These are phyloP conservation scores for Hylaeus volcanicus DNA, from an alignment of 1,140 invertebrate species.

Conservation along the genomic window DNA sequence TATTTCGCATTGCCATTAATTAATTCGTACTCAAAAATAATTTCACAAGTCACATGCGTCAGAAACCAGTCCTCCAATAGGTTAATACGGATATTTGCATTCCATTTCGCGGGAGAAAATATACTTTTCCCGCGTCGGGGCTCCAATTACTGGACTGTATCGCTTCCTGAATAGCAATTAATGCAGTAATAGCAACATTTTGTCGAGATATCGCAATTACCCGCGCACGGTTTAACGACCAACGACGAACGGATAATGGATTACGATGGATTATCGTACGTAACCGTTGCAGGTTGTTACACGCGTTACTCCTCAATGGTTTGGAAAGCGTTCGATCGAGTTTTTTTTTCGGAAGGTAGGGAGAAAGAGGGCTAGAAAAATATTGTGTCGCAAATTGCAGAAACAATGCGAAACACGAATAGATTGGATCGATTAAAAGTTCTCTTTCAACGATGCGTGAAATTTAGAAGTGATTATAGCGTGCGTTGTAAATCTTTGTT, in stretches of 20 bases:
- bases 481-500: too few species aligned
- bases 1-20: too few species aligned
- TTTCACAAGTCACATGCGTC: too few species aligned
- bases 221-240: slow-evolving; percentile 7
- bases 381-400: too few species aligned
- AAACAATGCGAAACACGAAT: too few species aligned
- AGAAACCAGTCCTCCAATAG: too few species aligned
- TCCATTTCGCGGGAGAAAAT: slow-evolving; percentile 1
- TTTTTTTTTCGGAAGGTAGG: not conserved
- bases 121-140: not conserved
- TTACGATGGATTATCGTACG: slow-evolving; percentile 9
- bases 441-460: too few species aligned
- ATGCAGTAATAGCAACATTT: slow-evolving; percentile 7
- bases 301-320: not conserved
- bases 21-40: too few species aligned
- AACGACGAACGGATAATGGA: slow-evolving; percentile 4
- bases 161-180: slow-evolving; percentile 4
- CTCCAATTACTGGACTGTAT: not conserved
- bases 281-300: slow-evolving; percentile 2
- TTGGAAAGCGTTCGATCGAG: not conserved
- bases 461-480: too few species aligned
- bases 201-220: slow-evolving; percentile 8
- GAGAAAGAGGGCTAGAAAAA: too few species aligned
- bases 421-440: too few species aligned
- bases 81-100: not conserved